Conservation (phyloP, 1,140 invertebrate species). For the Drosophila athabasca region DNA sequence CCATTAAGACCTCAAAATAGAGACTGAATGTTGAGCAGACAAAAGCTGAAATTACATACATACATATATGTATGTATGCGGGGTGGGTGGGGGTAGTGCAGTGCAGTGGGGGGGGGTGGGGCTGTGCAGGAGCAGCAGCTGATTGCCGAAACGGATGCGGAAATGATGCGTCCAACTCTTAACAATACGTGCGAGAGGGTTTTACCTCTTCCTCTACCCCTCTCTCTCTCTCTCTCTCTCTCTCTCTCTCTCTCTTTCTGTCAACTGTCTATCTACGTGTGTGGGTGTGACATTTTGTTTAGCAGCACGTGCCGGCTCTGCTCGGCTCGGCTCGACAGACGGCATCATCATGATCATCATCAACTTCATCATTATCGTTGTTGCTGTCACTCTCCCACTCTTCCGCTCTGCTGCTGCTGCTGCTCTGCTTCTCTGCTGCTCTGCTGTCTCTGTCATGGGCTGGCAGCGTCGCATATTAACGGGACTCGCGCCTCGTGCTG, state of each 20-base stretch:
- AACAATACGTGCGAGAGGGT: no score
- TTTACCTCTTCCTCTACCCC: not conserved
- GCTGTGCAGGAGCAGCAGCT: slow-evolving; percentile 29
- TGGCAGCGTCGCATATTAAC: slow-evolving; percentile 56
- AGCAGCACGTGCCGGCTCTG: slow-evolving; percentile 67
- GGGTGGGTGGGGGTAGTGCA: not conserved
- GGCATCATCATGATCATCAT: slow-evolving; percentile 32
- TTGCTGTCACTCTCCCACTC: slow-evolving; percentile 9
- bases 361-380: slow-evolving; percentile 22
- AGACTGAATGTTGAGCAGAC: slow-evolving; percentile 51
- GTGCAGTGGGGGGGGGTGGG: not conserved
- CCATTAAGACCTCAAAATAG: slow-evolving; percentile 32
- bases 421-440: not conserved
- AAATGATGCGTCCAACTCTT: slow-evolving; percentile 58
- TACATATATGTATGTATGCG: no score
- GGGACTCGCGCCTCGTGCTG: slow-evolving; percentile 64
- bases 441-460: not conserved
- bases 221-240: not conserved
- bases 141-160: slow-evolving; percentile 76
- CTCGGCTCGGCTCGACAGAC: not conserved
- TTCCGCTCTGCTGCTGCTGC: not conserved
- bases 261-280: not conserved
- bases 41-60: slow-evolving; percentile 53
- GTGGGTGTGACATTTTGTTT: slow-evolving; percentile 63
- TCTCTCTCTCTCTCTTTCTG: not conserved